Conservation (phyloP, 92 coral and sea anemone genomes). For the Scolanthus callimorphus region DNA sequence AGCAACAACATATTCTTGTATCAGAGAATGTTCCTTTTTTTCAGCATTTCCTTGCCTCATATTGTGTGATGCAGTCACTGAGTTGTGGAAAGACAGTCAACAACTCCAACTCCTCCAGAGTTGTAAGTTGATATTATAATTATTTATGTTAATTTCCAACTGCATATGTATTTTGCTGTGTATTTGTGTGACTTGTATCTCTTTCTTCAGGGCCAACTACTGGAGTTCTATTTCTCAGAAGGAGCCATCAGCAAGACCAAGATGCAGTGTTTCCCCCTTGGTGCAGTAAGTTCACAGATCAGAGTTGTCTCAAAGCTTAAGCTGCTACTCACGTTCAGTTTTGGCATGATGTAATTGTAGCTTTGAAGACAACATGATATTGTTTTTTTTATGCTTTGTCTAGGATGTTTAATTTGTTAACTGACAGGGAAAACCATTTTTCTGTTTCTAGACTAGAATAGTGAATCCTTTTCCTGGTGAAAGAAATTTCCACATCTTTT, state of each 20-base stretch:
- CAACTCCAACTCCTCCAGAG: conserved; percentile 75
- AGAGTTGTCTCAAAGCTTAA: no score
- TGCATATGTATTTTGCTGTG: background rate
- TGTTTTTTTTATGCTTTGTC: no score
- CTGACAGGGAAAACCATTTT: no score
- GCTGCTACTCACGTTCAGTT: no score
- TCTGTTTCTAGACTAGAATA: conserved; percentile 76
- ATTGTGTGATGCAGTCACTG: conserved; percentile 66
- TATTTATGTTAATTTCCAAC: background rate
- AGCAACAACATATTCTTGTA: background rate
- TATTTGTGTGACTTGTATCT: background rate
- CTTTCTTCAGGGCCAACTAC: conserved; percentile 63
- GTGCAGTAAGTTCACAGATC: conserved; percentile 52
- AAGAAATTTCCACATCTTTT: conserved; percentile 78
- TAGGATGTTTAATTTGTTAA: no score
- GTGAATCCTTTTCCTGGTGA: conserved; percentile 57
- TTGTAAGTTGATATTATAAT: conserved; percentile 66
- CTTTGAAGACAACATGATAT: no score
- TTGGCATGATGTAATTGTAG: no score
- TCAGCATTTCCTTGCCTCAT: conserved; percentile 82
- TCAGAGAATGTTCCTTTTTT: background rate
- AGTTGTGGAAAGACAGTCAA: conserved; percentile 66
- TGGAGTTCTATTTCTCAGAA: conserved; percentile 75
- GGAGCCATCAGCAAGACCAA: conserved; percentile 65
- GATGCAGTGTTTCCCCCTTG: conserved; percentile 74